Percentiles rank a stretch among this genome's conserved stretches.
phyloP scores from a whole-genome alignment of 2,888 invertebrate species.

The Macropis europaea region DNA sequence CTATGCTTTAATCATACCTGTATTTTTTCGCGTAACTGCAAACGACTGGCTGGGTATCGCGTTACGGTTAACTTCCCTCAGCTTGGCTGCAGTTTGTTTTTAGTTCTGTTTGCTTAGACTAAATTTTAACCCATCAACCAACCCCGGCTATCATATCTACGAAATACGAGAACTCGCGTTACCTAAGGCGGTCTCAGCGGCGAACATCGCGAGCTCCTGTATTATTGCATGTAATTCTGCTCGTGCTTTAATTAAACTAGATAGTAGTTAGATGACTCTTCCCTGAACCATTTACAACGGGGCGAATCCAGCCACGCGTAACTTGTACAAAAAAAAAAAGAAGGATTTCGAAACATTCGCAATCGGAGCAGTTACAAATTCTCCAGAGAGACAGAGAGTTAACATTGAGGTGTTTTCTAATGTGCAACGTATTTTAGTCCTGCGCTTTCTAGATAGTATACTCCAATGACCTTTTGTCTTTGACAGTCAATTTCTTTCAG shows the following conservation, averaged over 20 bases:
- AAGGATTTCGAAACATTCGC: neutral
- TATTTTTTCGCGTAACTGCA: neutral
- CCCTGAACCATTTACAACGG: constrained; percentile 14
- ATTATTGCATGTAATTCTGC: constrained; percentile 45
- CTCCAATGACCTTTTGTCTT: no score
- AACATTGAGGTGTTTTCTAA: no score
- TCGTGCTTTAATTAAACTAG: constrained; percentile 41
- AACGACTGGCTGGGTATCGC: neutral
- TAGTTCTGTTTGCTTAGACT: constrained; percentile 21
- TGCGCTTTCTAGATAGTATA: no score
- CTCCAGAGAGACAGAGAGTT: no score
- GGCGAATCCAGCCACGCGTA: neutral
- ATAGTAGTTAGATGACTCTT: constrained; percentile 18
- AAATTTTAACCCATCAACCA: constrained; percentile 44
- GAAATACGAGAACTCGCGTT: constrained; percentile 44
- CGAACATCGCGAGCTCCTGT: constrained; percentile 28
- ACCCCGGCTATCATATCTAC: constrained; percentile 25
- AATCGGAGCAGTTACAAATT: no score
- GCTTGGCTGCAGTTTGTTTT: constrained; percentile 14
- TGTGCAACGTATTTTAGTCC: no score
- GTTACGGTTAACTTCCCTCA: neutral
- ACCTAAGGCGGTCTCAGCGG: constrained; percentile 43
- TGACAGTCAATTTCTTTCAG: no score
- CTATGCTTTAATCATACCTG: no score
- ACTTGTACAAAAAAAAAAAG: neutral